Base-by-base conservation (phyloP, 2,888 invertebrate species). In the Cryptops parisi region DNA sequence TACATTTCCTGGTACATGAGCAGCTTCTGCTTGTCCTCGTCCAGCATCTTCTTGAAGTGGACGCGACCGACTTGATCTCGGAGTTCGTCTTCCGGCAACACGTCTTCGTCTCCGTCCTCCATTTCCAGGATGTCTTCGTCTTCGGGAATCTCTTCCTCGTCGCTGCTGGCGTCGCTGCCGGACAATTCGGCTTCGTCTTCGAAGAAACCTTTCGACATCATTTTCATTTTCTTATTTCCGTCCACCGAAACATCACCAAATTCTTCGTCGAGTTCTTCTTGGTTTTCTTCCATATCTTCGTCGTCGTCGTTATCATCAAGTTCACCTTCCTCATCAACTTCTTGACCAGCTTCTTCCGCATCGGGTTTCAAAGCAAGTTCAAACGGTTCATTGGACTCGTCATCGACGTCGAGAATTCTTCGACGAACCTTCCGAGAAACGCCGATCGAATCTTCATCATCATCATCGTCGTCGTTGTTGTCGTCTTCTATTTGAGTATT, bases 141-240 rank as follows among this genome's bases (percentile, higher is more conserved):
- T 65, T 91, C 90, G 62, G 84, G 68, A 53, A 78, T 80, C 33
- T 76, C 76, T 68, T 89, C 87, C 68, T 86, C 91, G 64, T 90
- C 90, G 45, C 87, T 87, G 0, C 80, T 87, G 80, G 83, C 86
- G 60, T 90, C 90, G 2, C 85, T 87, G 64, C 90, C 93, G 0
- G 89, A 88, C 27, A 94, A 69, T 64, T 93, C 93, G 0, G 93
- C 93, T 70, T 94, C 93, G 39, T 81, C 77, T 60, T 94, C 93
- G 52, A 93, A 74, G 72, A 88, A 94, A 49, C 84, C 82, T 21
- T 47, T 44, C 41, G 24, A 21, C n/a, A 26, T 23, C 39, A 44
- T 15, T 45, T 47, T 39, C n/a, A 47, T 25, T 58, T 57, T 24
- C 59, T 59, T 59, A 23, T 55, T 55, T 21, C 57, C 58, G 24